Base-by-base conservation (phyloP, 2,888 invertebrate species). In the Hirtodrosophila cameraria region DNA sequence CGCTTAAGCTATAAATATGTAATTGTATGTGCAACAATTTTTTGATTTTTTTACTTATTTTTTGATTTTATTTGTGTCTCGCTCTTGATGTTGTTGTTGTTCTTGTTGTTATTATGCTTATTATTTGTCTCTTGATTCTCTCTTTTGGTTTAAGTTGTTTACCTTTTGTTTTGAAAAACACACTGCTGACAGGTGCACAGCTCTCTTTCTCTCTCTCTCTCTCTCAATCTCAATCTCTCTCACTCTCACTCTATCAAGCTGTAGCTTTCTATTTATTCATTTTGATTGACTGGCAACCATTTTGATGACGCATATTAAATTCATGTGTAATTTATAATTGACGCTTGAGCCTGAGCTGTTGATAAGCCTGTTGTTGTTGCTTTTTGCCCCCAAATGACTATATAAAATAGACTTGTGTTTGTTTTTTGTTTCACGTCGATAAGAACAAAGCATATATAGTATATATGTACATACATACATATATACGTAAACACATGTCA, bases 281-380 rank as follows among this genome's bases (percentile, higher is more conserved):
- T 55, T 78, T 70, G 62, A 74, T 73, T 74, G 78, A 78, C 83
- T 83, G 78, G 63, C 83, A 54, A 77, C 73, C 80, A 76, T 73
- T 68, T 74, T 77, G 66, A 18, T 55, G 72, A 71, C 72, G 54
- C 60, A 60, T 52, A 65, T 60, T 39, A 60, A 71, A 70, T 53
- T 63, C 48, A 58, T 63, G 48, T 58, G 64, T 58, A 68, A 69
- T 63, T 69, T 63, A n/a, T 52, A 68, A 65, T 46, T 69, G 59
- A 49, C 53, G 53, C 15, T 42, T 41, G 11, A 6, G 20, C 23
- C 23, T 55, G 41, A 60, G 36, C 48, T 31, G 39, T 23, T 61
- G 54, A 66, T 54, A 61, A 71, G 58, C 50, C 28, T n/a, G n/a
- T n/a, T n/a, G n/a, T 38, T 53, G 48, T 69, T 69, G 55, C 38